phyloP scores from a whole-genome alignment of 53 echinoderm and acorn worm species.

The Paracentrotus lividus region DNA sequence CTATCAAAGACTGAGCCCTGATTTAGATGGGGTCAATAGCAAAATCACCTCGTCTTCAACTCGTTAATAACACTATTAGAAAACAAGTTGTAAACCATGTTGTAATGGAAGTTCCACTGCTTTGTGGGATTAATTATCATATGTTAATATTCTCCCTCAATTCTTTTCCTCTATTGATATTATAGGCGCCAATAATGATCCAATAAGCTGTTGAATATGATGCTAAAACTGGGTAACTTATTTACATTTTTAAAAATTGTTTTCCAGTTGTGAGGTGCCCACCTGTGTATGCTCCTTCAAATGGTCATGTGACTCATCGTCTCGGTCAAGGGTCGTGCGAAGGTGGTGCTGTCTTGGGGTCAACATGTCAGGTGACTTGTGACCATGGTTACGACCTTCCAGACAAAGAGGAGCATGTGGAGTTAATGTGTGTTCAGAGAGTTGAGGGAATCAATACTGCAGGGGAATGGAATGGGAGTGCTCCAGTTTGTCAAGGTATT shows the following conservation, averaged over 20 bases:
- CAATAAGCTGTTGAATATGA: too few species aligned
- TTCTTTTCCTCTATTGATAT: too few species aligned
- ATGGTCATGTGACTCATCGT: conserved; percentile 47
- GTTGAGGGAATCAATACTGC: conserved; percentile 5
- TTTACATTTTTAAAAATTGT: neutral
- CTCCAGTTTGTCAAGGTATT: conserved; percentile 45
- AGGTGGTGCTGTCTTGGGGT: conserved; percentile 67
- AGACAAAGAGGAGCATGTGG: neutral
- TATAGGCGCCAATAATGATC: too few species aligned
- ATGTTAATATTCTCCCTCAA: too few species aligned
- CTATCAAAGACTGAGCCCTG: too few species aligned
- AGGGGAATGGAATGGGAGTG: conserved; percentile 34
- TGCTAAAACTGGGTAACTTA: neutral
- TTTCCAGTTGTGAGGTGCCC: conserved; percentile 63
- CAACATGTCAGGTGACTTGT: conserved; percentile 55
- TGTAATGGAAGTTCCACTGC: too few species aligned
- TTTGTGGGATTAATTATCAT: too few species aligned
- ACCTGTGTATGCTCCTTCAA: conserved; percentile 46
- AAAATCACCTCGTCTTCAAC: too few species aligned
- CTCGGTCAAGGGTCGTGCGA: conserved; percentile 65
- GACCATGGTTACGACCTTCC: conserved; percentile 44
- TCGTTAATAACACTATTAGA: too few species aligned
- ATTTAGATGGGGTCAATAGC: too few species aligned
- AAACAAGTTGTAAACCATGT: too few species aligned
- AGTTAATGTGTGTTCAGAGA: conserved; percentile 12